Conservation (phyloP, 1,140 invertebrate genomes). For the Oscheius sp. region DNA sequence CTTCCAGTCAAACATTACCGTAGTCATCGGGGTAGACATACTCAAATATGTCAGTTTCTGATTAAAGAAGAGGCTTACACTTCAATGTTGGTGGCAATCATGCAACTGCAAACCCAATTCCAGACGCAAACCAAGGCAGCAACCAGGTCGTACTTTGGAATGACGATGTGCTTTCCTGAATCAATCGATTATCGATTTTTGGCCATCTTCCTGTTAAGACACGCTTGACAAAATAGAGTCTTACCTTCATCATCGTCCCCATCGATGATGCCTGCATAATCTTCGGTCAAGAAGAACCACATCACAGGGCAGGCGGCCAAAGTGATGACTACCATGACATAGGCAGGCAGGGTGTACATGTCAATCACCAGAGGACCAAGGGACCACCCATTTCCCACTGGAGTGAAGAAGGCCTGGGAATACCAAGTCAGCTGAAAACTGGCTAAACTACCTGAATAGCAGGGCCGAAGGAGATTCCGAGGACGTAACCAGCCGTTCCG, state of each 20-base stretch:
- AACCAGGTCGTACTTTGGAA: conserved; percentile 32
- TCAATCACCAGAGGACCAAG: conserved; percentile 28
- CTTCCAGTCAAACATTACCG: conserved; percentile 39
- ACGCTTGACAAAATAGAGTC: conserved; percentile 2
- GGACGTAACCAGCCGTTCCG: conserved; percentile 38
- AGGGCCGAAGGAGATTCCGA: conserved; percentile 43
- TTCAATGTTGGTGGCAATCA: conserved; percentile 39
- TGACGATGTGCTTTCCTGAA: conserved; percentile 17
- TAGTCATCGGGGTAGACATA: conserved; percentile 39
- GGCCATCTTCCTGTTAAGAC: too few relatives aligned
- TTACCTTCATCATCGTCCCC: conserved; percentile 35
- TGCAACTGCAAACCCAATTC: conserved; percentile 29
- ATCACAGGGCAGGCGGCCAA: conserved; percentile 28
- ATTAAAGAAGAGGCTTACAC: conserved; percentile 18
- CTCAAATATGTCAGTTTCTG: background rate
- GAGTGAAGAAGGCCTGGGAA: conserved; percentile 37
- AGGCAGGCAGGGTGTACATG: conserved; percentile 42
- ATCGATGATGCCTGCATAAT: conserved; percentile 41
- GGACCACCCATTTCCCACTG: conserved; percentile 25
- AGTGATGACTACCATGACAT: conserved; percentile 34
- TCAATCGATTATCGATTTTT: background rate
- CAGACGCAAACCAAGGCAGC: conserved; percentile 38
- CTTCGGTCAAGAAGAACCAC: conserved; percentile 30
- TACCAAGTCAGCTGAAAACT: background rate
- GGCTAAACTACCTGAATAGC: conserved; percentile 31